Evolutionary conservation across 2,113 vertebrate genomes (phyloP), one percentile per base, ranked within the genome.

Genomic region (Barnardius zonarius): DNA sequence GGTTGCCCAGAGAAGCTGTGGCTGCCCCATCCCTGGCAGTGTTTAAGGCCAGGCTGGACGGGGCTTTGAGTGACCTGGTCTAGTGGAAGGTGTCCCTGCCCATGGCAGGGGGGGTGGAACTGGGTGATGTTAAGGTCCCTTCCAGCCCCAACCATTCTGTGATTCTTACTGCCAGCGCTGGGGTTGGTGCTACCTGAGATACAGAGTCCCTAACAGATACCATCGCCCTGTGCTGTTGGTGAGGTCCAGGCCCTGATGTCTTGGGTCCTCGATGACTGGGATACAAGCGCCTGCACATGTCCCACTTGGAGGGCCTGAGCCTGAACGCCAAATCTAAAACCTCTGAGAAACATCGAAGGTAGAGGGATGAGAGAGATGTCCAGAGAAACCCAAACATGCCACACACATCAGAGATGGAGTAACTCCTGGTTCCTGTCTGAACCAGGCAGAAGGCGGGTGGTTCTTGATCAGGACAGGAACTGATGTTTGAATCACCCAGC

Each of bases 191-290:
- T 79, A 9, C 57, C 10, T 15, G 63, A 62, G 55, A 48, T 2
- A 24, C 10, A 2, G 43, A 68, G 37, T 14, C 70, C 73, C 23
- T 7, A 7, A 37, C 14, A 22, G 24, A 4, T 57, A 35, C 30
- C 18, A 2, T 11, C 13, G 23, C 57, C 55, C 16, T 8, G 33
- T 18, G 1, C 4, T 20, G 27, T 1, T 28, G 41, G 18, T 2
- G 5, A 78, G 43, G 13, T 64, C n/a, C 2, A 2, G 49, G 44
- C 17, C 17, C 46, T 55, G 25, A 27, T 5, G 3, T 33, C 63
- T 41, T 74, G 41, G n/a, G 8, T 24, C 46, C 51, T 3, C 0
- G 5, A 17, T 6, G 11, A 9, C 9, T 46, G 18, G 41, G 25
- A 37, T 23, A 23, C 17, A 39, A 11, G 9, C 17, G 19, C 15